Evolutionary conservation across 2,888 invertebrate species (phyloP).

Genomic region (Gisinianus flammeolus): DNA sequence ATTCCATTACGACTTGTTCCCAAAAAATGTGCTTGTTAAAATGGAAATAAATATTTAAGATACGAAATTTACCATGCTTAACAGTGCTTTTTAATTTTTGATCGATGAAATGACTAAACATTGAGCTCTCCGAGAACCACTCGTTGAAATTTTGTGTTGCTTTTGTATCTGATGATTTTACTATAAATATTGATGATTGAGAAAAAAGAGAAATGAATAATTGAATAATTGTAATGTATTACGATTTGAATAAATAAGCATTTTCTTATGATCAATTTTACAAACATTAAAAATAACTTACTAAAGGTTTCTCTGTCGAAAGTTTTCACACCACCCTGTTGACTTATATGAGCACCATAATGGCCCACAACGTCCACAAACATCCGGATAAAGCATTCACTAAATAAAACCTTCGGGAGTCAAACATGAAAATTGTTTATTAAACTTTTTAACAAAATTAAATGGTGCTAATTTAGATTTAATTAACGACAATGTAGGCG

Average conservation of each 20-base stretch:
- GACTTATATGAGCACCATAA: constrained; percentile 68
- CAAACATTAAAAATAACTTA: too few relatives aligned
- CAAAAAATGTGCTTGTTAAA: background rate
- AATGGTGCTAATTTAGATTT: too few relatives aligned
- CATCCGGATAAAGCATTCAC: constrained; percentile 75
- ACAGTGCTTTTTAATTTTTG: constrained; percentile 61
- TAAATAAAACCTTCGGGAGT: constrained; percentile 59
- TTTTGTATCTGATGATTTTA: constrained; percentile 69
- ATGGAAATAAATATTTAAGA: background rate
- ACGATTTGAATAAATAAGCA: too few relatives aligned
- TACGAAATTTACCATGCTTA: constrained; percentile 49
- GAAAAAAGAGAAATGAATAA: too few relatives aligned
- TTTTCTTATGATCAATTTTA: too few relatives aligned
- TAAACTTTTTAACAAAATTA: too few relatives aligned
- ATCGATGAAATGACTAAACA: constrained; percentile 79
- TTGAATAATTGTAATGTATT: too few relatives aligned
- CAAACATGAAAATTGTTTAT: too few relatives aligned
- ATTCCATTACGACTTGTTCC: background rate
- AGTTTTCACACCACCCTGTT: constrained; percentile 62
- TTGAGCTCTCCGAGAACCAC: constrained; percentile 86
- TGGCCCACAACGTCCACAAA: constrained; percentile 79
- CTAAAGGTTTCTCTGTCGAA: constrained; percentile 75
- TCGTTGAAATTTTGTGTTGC: constrained; percentile 76
- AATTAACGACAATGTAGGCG: too few relatives aligned
- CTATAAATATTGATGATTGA: too few relatives aligned